phyloP scores from a whole-genome alignment of 2,113 vertebrate genomes.

The Pterophyllum scalare region DNA sequence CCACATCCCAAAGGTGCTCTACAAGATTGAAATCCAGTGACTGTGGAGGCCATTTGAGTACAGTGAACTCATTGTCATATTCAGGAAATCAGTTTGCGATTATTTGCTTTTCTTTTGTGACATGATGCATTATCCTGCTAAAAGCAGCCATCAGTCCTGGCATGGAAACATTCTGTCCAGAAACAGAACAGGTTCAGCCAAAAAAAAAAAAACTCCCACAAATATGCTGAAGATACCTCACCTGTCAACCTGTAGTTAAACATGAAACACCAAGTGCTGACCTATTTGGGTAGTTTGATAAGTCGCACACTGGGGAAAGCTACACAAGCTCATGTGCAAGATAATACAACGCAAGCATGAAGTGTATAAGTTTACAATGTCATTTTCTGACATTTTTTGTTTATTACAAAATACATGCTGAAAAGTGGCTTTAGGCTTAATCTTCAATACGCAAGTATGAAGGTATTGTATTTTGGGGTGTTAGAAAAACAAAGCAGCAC shows the following conservation, averaged over 20 bases:
- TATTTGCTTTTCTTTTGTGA: constrained; percentile 1
- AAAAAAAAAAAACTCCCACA: neutral
- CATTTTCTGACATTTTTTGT: neutral
- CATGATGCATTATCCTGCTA: neutral
- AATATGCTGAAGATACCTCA: neutral
- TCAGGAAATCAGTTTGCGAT: neutral
- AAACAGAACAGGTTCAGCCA: neutral
- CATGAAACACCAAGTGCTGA: neutral
- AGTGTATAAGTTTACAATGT: too few relatives aligned
- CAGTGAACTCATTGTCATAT: neutral
- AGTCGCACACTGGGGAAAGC: neutral
- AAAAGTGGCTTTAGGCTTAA: neutral
- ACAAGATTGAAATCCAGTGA: too few relatives aligned
- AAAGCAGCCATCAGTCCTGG: neutral
- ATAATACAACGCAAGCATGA: too few relatives aligned
- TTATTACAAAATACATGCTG: neutral
- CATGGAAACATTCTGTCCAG: neutral
- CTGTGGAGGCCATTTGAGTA: neutral
- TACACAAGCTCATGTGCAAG: neutral
- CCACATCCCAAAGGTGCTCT: too few relatives aligned
- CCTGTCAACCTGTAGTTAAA: neutral
- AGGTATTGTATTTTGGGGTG: neutral
- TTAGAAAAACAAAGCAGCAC: neutral
- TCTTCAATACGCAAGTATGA: neutral
- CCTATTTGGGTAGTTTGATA: neutral